Percentiles rank a stretch among this genome's conserved stretches.
These are phyloP conservation scores for Gopherus evgoodei DNA, from an alignment of 2,113 vertebrate species.

Conservation along the genomic window DNA sequence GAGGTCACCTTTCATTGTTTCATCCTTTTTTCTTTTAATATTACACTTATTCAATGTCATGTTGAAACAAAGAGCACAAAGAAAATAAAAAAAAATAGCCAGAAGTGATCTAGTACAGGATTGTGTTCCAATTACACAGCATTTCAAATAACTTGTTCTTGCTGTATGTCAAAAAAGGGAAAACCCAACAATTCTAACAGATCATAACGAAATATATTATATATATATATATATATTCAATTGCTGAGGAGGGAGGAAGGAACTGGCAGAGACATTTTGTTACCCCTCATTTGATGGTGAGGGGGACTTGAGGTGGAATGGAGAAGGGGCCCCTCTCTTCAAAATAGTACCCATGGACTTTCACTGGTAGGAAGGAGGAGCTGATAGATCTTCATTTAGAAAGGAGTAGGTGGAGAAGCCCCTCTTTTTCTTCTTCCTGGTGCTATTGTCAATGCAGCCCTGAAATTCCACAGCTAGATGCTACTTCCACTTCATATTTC, in stretches of 20 bases:
- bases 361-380: neutral
- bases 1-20: neutral
- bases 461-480: too few relatives aligned
- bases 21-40: neutral
- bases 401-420: neutral
- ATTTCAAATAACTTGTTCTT: neutral
- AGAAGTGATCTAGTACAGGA: neutral
- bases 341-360: neutral
- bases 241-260: neutral
- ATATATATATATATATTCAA: neutral
- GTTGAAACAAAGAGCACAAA: neutral
- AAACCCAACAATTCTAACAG: neutral
- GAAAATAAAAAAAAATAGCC: neutral
- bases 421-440: neutral
- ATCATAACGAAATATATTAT: neutral
- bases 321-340: accelerated
- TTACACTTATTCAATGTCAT: neutral
- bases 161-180: neutral
- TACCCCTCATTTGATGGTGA: neutral
- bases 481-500: neutral
- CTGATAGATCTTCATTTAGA: neutral
- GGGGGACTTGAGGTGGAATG: neutral
- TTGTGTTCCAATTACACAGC: neutral
- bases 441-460: accelerated
- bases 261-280: neutral